Conservation (phyloP, 2,888 invertebrate species). For the Melanotus villosus region DNA sequence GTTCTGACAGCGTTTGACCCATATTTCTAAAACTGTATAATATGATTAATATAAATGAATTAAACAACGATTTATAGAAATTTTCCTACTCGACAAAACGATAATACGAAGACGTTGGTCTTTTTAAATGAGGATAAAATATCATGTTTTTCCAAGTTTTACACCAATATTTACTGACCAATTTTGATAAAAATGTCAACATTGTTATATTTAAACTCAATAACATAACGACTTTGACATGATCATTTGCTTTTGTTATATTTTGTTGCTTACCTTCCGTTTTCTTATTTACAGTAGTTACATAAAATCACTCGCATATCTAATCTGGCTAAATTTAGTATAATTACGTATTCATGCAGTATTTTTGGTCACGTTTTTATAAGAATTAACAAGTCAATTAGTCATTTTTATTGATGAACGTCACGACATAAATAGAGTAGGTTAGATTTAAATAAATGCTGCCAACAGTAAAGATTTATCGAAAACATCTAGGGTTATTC, state of each 20-base stretch:
- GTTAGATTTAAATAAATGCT: constrained; percentile 46
- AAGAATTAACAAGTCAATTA: constrained; percentile 50
- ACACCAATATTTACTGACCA: not conserved
- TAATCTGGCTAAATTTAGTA: constrained; percentile 43
- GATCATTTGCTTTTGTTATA: constrained; percentile 6
- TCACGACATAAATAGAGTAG: constrained; percentile 51
- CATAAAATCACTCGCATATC: constrained; percentile 40
- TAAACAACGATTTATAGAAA: no score
- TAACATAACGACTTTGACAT: constrained; percentile 8
- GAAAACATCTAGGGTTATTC: constrained; percentile 6
- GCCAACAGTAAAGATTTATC: constrained; percentile 19
- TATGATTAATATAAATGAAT: not conserved
- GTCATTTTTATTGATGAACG: constrained; percentile 52
- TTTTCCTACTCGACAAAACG: not conserved
- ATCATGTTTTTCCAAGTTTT: constrained; percentile 21
- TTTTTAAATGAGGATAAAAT: constrained; percentile 24
- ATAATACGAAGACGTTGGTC: not conserved
- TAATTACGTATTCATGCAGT: constrained; percentile 35
- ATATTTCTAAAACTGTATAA: constrained; percentile 69
- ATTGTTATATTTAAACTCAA: not conserved
- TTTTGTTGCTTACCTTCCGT: constrained; percentile 2
- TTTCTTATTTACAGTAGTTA: constrained; percentile 24
- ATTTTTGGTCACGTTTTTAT: constrained; percentile 47
- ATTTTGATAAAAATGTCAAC: constrained; percentile 35
- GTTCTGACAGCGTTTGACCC: constrained; percentile 98